Evolutionary conservation across 2,888 invertebrate species (phyloP).

Genomic region (Synanthedon myopaeformis): DNA sequence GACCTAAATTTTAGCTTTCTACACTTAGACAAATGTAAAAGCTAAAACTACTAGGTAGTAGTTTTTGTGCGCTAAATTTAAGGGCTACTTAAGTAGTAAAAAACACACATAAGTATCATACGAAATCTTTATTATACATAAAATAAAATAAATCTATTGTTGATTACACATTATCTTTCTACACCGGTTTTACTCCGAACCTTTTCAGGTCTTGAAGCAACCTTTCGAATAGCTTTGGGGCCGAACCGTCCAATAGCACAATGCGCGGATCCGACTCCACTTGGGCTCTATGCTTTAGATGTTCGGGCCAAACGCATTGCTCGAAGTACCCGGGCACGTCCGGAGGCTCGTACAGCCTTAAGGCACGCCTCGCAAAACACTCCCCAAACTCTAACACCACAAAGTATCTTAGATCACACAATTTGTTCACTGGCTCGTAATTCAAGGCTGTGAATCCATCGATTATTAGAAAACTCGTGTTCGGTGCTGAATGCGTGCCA

Average conservation of each 20-base stretch:
- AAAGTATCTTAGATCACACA: slow-evolving; percentile 81
- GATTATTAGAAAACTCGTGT: slow-evolving; percentile 71
- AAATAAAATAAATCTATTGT: too few species aligned
- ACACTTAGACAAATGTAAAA: too few species aligned
- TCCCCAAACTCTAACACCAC: slow-evolving; percentile 76
- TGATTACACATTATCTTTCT: too few species aligned
- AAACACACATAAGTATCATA: too few species aligned
- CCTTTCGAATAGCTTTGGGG: slow-evolving; percentile 16
- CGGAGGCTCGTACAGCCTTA: slow-evolving; percentile 82
- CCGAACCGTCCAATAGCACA: slow-evolving; percentile 30
- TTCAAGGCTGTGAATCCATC: slow-evolving; percentile 85
- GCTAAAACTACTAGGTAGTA: too few species aligned
- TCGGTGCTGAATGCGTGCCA: background rate
- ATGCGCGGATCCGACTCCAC: slow-evolving; percentile 31
- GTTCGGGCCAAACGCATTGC: slow-evolving; percentile 90
- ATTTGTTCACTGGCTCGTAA: slow-evolving; percentile 72
- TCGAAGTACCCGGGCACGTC: slow-evolving; percentile 92
- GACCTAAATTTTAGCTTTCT: too few species aligned
- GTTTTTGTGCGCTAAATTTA: too few species aligned
- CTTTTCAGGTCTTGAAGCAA: slow-evolving; percentile 26
- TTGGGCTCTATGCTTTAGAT: slow-evolving; percentile 67
- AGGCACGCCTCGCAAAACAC: slow-evolving; percentile 73
- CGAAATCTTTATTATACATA: too few species aligned
- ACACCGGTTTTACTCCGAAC: slow-evolving; percentile 3
- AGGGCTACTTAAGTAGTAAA: too few species aligned